phyloP scores from a whole-genome alignment of 2,797 vertebrate genomes.

The Oreortyx pictus region DNA sequence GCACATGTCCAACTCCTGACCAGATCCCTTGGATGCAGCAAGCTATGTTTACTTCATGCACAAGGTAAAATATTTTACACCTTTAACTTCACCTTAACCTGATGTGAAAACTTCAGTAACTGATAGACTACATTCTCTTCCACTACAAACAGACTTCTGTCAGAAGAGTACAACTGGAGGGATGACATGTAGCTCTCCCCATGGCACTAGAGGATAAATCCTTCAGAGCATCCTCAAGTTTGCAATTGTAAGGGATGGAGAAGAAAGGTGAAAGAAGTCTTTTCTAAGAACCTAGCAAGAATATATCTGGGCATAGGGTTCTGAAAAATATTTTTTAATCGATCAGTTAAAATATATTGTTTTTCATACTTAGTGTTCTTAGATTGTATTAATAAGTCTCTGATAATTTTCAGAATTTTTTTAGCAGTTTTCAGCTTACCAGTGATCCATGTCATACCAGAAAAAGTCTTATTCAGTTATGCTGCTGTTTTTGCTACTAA shows the following conservation, averaged over 20 bases:
- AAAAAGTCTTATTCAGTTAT: not conserved
- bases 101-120: not conserved
- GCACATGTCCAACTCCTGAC: not conserved
- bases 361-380: not conserved
- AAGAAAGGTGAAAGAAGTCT: not conserved
- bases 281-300: not conserved
- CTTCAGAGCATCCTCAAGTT: not conserved
- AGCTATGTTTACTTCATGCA: not conserved
- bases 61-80: not conserved
- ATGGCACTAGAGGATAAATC: not conserved
- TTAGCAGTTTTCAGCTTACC: not conserved
- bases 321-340: not conserved
- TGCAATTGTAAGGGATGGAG: not conserved
- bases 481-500: not conserved
- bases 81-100: not conserved
- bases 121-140: not conserved
- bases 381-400: not conserved
- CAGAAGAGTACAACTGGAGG: not conserved
- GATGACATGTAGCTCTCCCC: not conserved
- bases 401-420: not conserved
- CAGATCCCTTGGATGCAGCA: not conserved
- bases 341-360: not conserved
- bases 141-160: not conserved
- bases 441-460: not conserved
- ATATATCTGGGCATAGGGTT: not conserved